Evolutionary conservation across 2,113 vertebrate species (phyloP).

Genomic region (Podocnemis expansa): DNA sequence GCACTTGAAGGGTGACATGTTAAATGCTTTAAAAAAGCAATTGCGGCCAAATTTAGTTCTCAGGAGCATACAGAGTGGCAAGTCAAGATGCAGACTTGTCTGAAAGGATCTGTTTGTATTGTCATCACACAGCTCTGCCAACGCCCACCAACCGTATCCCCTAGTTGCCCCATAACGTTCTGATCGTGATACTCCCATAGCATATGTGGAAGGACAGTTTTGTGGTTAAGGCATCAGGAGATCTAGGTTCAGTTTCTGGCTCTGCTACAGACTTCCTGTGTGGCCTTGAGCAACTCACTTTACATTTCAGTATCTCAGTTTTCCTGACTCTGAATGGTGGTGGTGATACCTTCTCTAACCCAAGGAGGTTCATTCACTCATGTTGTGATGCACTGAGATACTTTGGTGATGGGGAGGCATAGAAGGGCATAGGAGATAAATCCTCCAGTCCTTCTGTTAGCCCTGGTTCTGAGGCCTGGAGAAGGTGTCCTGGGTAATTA

Average conservation of each 20-base stretch:
- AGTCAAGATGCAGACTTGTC: neutral
- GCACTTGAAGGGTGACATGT: rapidly evolving
- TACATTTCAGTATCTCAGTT: neutral
- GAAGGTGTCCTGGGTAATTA: too few species aligned
- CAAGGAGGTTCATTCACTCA: neutral
- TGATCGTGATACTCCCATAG: neutral
- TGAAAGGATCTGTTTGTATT: neutral
- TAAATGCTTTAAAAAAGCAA: neutral
- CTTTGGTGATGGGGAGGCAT: rapidly evolving
- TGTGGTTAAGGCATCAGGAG: neutral
- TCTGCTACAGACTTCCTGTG: neutral
- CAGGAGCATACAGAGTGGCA: neutral
- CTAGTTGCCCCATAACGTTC: neutral
- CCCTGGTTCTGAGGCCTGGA: too few species aligned
- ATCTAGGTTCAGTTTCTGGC: neutral
- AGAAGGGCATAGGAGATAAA: too few species aligned
- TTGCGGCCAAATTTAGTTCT: neutral
- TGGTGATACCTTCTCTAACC: neutral
- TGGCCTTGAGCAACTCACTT: neutral
- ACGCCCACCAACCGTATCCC: neutral
- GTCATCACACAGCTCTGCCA: neutral
- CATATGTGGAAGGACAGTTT: neutral
- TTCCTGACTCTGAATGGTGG: neutral
- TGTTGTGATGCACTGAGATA: rapidly evolving
- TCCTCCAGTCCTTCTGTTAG: too few species aligned